Conservation (phyloP, 2,888 invertebrate genomes). For the Sacculina carcini region DNA sequence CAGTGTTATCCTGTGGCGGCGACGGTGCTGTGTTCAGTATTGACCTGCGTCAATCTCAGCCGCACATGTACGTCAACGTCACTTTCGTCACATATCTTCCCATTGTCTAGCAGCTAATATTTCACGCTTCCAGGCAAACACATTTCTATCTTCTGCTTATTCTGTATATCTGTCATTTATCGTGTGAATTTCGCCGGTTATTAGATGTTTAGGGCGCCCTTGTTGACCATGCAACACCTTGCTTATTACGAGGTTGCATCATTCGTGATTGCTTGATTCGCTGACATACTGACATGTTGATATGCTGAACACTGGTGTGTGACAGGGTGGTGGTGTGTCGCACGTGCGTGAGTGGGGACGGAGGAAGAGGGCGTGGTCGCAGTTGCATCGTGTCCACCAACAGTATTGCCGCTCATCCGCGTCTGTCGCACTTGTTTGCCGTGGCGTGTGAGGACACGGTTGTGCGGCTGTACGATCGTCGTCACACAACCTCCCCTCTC, state of each 20-base stretch:
- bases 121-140: too few species aligned
- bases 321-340: too few species aligned
- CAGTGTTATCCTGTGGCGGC: constrained; percentile 57
- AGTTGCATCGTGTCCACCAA: constrained; percentile 46
- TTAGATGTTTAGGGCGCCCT: too few species aligned
- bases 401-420: constrained; percentile 61
- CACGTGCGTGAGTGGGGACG: too few species aligned
- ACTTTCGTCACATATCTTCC: constrained; percentile 27
- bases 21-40: constrained; percentile 54
- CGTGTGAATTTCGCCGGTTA: too few species aligned
- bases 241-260: not conserved
- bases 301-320: too few species aligned
- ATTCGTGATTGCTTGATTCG: not conserved
- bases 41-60: constrained; percentile 46
- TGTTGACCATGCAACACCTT: not conserved
- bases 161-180: too few species aligned
- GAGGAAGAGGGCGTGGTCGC: constrained; percentile 22
- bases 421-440: constrained; percentile 55
- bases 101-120: not conserved
- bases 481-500: constrained; percentile 11
- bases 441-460: constrained; percentile 55
- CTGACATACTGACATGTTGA: too few species aligned
- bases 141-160: too few species aligned
- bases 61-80: constrained; percentile 31
- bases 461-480: constrained; percentile 43